Percentiles rank a stretch among this genome's conserved stretches.
Evolutionary conservation across 2,113 vertebrate species (phyloP).

Genomic region (Anolis carolinensis): DNA sequence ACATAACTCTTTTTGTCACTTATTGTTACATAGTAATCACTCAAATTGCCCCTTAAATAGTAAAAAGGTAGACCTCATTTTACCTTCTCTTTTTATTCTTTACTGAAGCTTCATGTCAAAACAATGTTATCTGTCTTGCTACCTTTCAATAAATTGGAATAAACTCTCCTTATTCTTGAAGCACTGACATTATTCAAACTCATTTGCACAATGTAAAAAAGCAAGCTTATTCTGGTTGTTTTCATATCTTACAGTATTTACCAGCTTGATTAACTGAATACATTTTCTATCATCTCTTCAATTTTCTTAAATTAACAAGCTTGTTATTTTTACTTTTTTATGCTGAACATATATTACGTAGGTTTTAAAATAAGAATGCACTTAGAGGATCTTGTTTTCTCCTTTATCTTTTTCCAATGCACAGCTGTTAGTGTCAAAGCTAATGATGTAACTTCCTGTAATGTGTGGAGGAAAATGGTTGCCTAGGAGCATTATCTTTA

Average conservation of each 20-base stretch:
- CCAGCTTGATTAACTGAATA: background rate
- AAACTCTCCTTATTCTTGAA: background rate
- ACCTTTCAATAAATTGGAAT: background rate
- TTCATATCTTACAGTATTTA: background rate
- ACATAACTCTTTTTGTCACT: background rate
- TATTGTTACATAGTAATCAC: background rate
- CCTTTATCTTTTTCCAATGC: no score
- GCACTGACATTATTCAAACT: background rate
- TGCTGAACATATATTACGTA: background rate
- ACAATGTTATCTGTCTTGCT: background rate
- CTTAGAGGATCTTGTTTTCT: no score
- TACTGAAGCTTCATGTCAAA: background rate
- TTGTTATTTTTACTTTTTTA: background rate
- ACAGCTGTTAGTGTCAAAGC: no score
- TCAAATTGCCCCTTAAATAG: background rate
- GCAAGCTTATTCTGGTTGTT: background rate
- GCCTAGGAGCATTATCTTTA: no score
- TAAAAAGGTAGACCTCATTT: background rate
- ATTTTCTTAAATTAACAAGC: background rate
- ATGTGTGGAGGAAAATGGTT: no score
- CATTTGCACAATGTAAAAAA: background rate
- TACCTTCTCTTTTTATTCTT: background rate
- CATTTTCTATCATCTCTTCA: background rate
- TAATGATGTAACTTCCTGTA: no score
- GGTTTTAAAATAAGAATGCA: no score